A percentile compares a stretch with the other conserved stretches of the same genome.
Conservation (phyloP, 2,888 invertebrate species). For the Beris chalybata region DNA sequence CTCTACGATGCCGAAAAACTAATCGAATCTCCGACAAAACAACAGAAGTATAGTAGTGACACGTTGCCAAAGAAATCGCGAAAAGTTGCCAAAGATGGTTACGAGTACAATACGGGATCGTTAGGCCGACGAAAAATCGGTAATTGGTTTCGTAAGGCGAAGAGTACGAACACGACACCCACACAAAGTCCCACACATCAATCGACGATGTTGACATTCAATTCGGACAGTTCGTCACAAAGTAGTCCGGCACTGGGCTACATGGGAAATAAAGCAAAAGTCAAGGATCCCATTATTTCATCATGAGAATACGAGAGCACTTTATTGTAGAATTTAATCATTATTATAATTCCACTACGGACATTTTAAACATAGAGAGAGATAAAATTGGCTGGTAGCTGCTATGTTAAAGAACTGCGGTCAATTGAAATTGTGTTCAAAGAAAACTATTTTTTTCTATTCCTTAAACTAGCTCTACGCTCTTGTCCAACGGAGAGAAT, state of each 20-base stretch:
- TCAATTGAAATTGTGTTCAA: too few species aligned
- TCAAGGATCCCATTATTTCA: slow-evolving; percentile 25
- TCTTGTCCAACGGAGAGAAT: too few species aligned
- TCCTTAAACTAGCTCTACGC: too few species aligned
- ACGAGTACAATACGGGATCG: slow-evolving; percentile 51
- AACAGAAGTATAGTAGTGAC: slow-evolving; percentile 50
- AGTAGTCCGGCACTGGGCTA: slow-evolving; percentile 43
- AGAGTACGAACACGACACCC: slow-evolving; percentile 55
- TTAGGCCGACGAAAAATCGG: slow-evolving; percentile 54
- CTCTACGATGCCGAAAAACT: slow-evolving; percentile 45
- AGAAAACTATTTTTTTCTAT: too few species aligned
- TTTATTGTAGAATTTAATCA: slow-evolving; percentile 32
- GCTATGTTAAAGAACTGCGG: too few species aligned
- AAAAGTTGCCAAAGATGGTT: slow-evolving; percentile 38
- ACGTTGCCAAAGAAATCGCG: slow-evolving; percentile 53
- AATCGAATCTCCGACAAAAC: slow-evolving; percentile 49
- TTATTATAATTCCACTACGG: too few species aligned
- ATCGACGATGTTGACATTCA: slow-evolving; percentile 41
- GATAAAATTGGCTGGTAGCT: too few species aligned
- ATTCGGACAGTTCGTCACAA: slow-evolving; percentile 43
- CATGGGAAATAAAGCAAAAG: slow-evolving; percentile 29
- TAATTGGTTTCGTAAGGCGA: slow-evolving; percentile 56
- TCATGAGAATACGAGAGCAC: slow-evolving; percentile 40
- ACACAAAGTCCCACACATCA: slow-evolving; percentile 57
- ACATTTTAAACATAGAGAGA: too few species aligned